These are phyloP conservation scores for Polyploca ridens DNA, from an alignment of 2,888 invertebrate genomes.

Conservation along the genomic window DNA sequence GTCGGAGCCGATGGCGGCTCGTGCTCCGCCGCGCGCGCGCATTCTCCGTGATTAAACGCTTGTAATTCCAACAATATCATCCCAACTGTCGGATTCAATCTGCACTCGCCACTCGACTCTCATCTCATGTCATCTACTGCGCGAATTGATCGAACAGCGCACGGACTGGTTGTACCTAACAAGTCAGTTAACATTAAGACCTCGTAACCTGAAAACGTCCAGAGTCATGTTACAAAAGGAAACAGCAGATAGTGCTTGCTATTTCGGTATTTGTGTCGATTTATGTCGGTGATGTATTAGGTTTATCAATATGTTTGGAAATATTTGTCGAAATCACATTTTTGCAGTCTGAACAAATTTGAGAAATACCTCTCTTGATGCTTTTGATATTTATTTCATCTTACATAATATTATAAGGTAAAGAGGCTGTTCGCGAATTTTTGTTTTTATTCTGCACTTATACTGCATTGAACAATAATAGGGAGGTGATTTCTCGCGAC, in stretches of 20 bases:
- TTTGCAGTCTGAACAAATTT: background rate
- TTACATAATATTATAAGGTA: background rate
- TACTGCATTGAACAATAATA: slow-evolving; percentile 62
- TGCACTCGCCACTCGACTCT: slow-evolving; percentile 51
- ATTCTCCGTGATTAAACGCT: slow-evolving; percentile 80
- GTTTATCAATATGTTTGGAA: background rate
- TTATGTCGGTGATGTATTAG: slow-evolving; percentile 37
- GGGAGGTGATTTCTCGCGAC: slow-evolving; percentile 65
- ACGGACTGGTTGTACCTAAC: slow-evolving; percentile 47
- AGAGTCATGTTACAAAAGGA: slow-evolving; percentile 36
- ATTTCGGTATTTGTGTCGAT: slow-evolving; percentile 20
- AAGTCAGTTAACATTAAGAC: slow-evolving; percentile 49
- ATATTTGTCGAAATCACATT: background rate
- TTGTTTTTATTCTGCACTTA: slow-evolving; percentile 65
- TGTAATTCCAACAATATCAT: slow-evolving; percentile 82
- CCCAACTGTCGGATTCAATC: slow-evolving; percentile 75
- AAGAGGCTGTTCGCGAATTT: slow-evolving; percentile 57
- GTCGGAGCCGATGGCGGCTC: slow-evolving; percentile 66
- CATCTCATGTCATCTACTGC: slow-evolving; percentile 61
- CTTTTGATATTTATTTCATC: background rate
- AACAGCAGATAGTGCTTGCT: slow-evolving; percentile 30
- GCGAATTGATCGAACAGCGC: slow-evolving; percentile 28
- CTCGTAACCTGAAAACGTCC: slow-evolving; percentile 51
- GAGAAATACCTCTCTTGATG: background rate
- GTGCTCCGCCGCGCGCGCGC: slow-evolving; percentile 62